Evolutionary conservation across 92 coral and sea anemone genomes (phyloP).

Genomic region (Galaxea fascicularis): DNA sequence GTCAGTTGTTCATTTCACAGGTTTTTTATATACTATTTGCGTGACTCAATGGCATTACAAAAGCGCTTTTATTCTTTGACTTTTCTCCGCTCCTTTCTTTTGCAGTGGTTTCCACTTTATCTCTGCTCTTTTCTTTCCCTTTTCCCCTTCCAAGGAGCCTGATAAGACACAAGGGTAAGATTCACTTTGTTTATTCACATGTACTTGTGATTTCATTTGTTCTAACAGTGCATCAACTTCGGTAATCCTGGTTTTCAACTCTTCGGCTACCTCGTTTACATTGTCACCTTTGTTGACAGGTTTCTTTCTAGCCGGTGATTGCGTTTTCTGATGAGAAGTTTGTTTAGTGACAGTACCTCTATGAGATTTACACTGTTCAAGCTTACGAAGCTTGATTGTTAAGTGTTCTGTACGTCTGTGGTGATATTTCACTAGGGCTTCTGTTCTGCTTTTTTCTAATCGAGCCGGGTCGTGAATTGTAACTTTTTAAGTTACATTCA

Average conservation of each 20-base stretch:
- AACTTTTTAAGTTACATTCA: no score
- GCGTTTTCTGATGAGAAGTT: no score
- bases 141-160: neutral
- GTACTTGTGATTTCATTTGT: neutral
- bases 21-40: neutral
- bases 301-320: no score
- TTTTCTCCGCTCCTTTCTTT: neutral
- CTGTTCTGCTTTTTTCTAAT: neutral
- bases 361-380: neutral
- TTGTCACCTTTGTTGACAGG: no score
- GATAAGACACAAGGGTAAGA: neutral
- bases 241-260: no score
- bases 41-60: no score
- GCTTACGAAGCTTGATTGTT: conserved; percentile 15
- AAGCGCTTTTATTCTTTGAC: neutral
- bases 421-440: conserved; percentile 15
- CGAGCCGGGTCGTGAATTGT: no score
- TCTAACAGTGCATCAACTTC: neutral
- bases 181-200: no score
- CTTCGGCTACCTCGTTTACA: no score
- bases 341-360: neutral
- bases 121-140: neutral
- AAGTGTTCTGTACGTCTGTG: conserved; percentile 3
- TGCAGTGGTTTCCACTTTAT: no score
- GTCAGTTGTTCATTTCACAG: no score